Conservation (phyloP, 2,888 invertebrate genomes). For the Polyommatus iphigenia region DNA sequence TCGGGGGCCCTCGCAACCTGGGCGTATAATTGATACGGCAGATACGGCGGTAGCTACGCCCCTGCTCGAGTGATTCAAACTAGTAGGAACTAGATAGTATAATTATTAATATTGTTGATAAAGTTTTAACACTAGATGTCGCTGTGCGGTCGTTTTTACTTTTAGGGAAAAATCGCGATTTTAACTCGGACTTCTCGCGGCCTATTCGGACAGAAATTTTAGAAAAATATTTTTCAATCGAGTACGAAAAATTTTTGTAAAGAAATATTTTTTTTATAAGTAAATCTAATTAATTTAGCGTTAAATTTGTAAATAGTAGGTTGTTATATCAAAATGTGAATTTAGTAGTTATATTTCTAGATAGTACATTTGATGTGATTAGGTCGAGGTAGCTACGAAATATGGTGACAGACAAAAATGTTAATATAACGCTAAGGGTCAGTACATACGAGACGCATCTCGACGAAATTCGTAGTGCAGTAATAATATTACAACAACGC, state of each 20-base stretch:
- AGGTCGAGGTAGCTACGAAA: neutral
- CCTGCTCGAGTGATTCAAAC: neutral
- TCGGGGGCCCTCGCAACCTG: too few relatives aligned
- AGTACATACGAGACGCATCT: too few relatives aligned
- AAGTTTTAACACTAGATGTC: neutral
- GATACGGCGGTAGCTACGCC: too few relatives aligned
- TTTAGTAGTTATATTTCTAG: conserved; percentile 8
- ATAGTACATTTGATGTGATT: conserved; percentile 12
- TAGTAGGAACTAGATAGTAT: neutral
- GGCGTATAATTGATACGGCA: too few relatives aligned
- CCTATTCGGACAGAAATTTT: conserved; percentile 48
- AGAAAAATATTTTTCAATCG: conserved; percentile 40
- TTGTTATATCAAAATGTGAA: conserved; percentile 28
- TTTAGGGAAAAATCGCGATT: conserved; percentile 38
- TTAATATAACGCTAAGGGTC: neutral
- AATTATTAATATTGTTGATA: neutral
- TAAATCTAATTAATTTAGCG: conserved; percentile 31
- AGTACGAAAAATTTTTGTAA: conserved; percentile 37
- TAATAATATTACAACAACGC: too few relatives aligned
- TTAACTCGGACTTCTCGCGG: conserved; percentile 49
- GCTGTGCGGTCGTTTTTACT: conserved; percentile 23
- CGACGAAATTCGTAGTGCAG: too few relatives aligned
- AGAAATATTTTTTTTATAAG: conserved; percentile 42
- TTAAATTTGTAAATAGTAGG: conserved; percentile 28
- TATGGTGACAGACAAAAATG: neutral